Base-by-base conservation (phyloP, 2,888 invertebrate species). In the Epirrhoe alternata region DNA sequence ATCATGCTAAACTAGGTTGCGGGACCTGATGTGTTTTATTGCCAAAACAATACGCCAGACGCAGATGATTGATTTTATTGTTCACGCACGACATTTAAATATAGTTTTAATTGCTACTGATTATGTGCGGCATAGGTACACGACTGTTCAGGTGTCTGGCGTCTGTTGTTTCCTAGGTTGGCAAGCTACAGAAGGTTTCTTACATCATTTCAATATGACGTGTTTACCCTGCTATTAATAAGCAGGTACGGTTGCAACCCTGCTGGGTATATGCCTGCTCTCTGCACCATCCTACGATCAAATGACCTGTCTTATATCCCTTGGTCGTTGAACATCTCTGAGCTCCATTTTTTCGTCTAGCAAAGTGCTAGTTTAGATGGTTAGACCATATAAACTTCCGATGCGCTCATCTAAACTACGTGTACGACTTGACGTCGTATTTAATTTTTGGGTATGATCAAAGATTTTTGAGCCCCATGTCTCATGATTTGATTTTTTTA, bases 31-130 rank as follows among this genome's bases (percentile, higher is more conserved):
- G 57, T 66, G 45, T 60, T 72, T 74, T 74, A 76, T 73, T 79
- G 82, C 80, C 82, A 84, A 81, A 78, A 74, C 66, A 67, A 74
- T 74, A 73, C 69, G 76, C 77, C 74, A 76, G 72, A 75, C 61
- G 57, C 49, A 66, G 69, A 70, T 74, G 73, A 78, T 79, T 74
- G 73, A 77, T 76, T 66, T 17, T 64, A 73, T 74, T 71, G 69
- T 72, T 38, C 69, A 64, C 54, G 58, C 56, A 67, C 66, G 56
- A 53, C 56, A 61, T 73, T 24, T 42, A 42, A 42, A 61, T 60
- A 66, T 71, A 56, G 66, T 64, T 69, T 55, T 49, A 65, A 68
- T 55, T 74, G 70, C 33, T 42, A 42, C 38, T 42, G 42, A 70
- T 30, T 68, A 42, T 58, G 49, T 50, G 51, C 57, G 31, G 51